Conservation (phyloP, 2,113 vertebrate species). For the Talpa occidentalis region DNA sequence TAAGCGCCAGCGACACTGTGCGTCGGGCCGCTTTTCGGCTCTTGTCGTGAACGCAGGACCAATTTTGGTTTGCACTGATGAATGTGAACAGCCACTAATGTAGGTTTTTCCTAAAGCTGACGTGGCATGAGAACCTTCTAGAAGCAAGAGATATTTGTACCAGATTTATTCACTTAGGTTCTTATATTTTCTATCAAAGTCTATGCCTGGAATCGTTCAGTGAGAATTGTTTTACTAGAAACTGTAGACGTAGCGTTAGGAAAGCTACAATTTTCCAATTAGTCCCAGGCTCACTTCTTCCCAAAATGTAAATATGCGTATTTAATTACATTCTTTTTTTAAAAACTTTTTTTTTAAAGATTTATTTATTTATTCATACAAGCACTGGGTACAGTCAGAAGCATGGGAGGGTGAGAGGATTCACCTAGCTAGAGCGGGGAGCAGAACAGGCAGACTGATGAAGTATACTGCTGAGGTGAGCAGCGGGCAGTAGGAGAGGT, state of each 20-base stretch:
- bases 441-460: no score
- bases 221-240: constrained; percentile 17
- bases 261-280: not conserved
- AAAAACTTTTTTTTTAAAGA: no score
- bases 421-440: no score
- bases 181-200: constrained; percentile 7
- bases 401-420: no score
- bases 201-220: not conserved
- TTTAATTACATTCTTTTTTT: constrained; percentile 17
- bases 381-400: no score
- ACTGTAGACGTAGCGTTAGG: not conserved
- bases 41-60: not conserved
- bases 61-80: not conserved
- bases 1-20: no score
- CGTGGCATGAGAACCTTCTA: not conserved
- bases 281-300: not conserved
- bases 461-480: no score
- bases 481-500: no score
- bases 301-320: not conserved
- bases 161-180: not conserved
- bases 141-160: not conserved
- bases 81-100: not conserved
- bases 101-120: not conserved
- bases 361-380: no score
- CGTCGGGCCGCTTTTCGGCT: not conserved